Base-by-base conservation (phyloP, 2,888 invertebrate genomes). In the Harpalus rufipes region DNA sequence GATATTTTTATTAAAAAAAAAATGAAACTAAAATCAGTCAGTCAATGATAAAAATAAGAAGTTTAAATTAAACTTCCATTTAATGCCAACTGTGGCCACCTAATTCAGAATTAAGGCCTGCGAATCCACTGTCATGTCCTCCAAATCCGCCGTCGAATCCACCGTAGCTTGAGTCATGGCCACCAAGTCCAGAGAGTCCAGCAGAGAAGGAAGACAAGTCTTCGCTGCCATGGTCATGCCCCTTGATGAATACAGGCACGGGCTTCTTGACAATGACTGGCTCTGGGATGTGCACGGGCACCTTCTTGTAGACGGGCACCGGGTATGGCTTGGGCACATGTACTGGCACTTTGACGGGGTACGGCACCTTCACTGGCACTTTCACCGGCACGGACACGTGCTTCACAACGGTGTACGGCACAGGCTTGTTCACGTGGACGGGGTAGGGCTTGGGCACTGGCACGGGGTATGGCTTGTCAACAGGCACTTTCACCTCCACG, bases 321-420 rank as follows among this genome's bases (percentile, higher is more conserved):
- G 85, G 85, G 72, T 85, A 85, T 12, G 85, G 85, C 51, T 79
- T 80, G 56, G 83, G 85, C 7, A 80, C 79, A 21, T 25, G 80
- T 3, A 72, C 68, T 7, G 85, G 63, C 0, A 85, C 85, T 16
- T 61, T 61, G 25, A 85, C 85, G 16, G 61, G 68, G 51, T 59
- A 51, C 32, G 79, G 80, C 0, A 85, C 80, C 58, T 85, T 79
- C 4, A 85, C 80, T 10, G 85, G 85, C 7, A 85, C 85, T 59
- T 85, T 85, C 8, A 85, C 85, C 21, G 85, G 79, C 85, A 88
- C 88, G 44, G 90, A 93, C 0, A 93, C 93, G 0, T 92, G 92
- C 86, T 92, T 93, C 0, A 93, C 91, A 1, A 93, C 93, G 1
- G 92, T 92, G 58, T 92, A 91, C 2, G 93, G 92, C 63, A 93